Conservation (phyloP, 2,888 invertebrate species). For the Resseliella maxima region DNA sequence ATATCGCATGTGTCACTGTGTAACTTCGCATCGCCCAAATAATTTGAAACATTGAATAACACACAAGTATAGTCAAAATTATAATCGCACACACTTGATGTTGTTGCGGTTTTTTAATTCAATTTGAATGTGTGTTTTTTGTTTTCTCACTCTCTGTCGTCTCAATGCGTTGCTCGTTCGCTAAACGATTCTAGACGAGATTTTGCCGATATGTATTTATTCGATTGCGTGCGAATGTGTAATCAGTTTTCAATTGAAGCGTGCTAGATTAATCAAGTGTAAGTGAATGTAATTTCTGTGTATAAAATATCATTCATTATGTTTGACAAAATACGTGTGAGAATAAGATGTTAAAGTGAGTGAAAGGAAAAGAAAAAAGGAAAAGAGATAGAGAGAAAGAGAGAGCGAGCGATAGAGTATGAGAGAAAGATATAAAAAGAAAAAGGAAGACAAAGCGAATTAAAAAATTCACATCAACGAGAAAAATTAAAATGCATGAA, state of each 20-base stretch:
- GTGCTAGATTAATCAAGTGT: slow-evolving; percentile 23
- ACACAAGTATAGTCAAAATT: too few relatives aligned
- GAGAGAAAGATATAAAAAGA: not conserved
- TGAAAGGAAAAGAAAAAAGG: too few relatives aligned
- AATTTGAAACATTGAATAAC: too few relatives aligned
- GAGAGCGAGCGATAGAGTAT: not conserved
- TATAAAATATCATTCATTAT: slow-evolving; percentile 17
- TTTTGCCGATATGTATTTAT: not conserved
- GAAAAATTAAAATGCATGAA: not conserved
- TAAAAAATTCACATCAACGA: not conserved
- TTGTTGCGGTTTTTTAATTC: too few relatives aligned
- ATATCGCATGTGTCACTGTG: not conserved
- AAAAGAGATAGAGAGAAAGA: too few relatives aligned
- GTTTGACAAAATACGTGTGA: not conserved
- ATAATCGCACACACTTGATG: too few relatives aligned
- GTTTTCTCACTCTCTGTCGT: too few relatives aligned
- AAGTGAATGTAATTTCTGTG: slow-evolving; percentile 40
- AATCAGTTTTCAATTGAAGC: slow-evolving; percentile 20
- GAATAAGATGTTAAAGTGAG: not conserved
- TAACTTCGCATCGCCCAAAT: too few relatives aligned
- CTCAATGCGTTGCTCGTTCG: not conserved
- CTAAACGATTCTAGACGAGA: not conserved
- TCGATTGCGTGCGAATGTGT: slow-evolving; percentile 11
- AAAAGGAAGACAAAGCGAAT: not conserved
- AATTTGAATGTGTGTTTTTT: too few relatives aligned